Evolutionary conservation across 2,113 vertebrate species (phyloP).

Genomic region (Tautogolabrus adspersus): DNA sequence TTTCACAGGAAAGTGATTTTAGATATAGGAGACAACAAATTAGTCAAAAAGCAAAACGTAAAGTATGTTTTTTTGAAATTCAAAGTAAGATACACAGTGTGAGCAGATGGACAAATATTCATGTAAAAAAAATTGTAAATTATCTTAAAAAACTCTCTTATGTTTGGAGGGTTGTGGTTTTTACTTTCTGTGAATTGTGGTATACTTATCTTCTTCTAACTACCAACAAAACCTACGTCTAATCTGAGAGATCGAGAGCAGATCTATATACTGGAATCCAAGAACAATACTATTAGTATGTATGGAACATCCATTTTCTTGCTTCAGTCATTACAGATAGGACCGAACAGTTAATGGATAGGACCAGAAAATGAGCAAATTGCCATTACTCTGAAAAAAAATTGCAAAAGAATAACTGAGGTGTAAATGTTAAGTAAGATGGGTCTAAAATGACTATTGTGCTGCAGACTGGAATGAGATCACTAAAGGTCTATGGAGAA

Average conservation of each 20-base stretch:
- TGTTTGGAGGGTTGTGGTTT: too few species aligned
- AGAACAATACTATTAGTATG: background rate
- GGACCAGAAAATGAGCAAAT: background rate
- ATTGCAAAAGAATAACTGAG: background rate
- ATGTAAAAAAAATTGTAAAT: too few species aligned
- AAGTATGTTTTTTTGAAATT: too few species aligned
- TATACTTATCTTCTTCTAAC: background rate
- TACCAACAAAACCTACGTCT: background rate
- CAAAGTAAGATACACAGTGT: too few species aligned
- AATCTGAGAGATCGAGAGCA: background rate
- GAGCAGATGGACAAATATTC: too few species aligned
- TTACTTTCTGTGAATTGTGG: background rate
- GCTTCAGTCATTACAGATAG: background rate
- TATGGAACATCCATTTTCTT: background rate
- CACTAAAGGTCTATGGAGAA: conserved; percentile 39
- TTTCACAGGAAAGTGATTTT: too few species aligned
- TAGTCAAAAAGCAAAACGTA: too few species aligned
- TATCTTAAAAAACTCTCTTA: too few species aligned
- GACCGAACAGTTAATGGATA: too few species aligned
- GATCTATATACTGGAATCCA: background rate
- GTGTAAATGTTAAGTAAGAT: background rate
- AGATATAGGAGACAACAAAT: too few species aligned
- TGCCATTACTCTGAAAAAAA: conserved; percentile 15
- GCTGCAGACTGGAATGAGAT: conserved; percentile 37
- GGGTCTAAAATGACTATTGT: conserved; percentile 18